Base-by-base conservation (phyloP, 2,888 invertebrate species). In the Watsonalla binaria region DNA sequence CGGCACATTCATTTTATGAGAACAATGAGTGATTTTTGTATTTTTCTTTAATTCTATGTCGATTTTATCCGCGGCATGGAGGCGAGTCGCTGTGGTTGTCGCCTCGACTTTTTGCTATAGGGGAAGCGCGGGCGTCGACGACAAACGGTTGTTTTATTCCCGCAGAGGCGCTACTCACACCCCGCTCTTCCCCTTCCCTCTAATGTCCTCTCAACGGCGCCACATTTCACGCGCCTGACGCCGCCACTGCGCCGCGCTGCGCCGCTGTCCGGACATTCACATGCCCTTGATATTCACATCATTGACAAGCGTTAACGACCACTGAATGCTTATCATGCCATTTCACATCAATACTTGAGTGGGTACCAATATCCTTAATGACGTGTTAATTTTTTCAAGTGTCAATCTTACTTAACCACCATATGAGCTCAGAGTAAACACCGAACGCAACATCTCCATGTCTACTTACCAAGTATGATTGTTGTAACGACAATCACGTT, bases 1-100 rank as follows among this genome's bases (percentile, higher is more conserved):
- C 84, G 80, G 89, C 90, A 90, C 90, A 90, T 90, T 90, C 89
- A 90, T 90, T 90, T 90, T 88, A 89, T 88, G 90, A 89, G 90
- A 90, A 90, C 90, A 90, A 90, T 90, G 90, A 90, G 85, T 88
- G 88, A 90, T 88, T 90, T 90, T 90, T 90, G 90, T 90, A 86
- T 87, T 90, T 90, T 84, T 84, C 82, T 90, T 90, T 90, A 86
- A 84, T 89, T 90, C 88, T 90, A 90, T 90, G 89, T 90, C 90
- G 90, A 90, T 90, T 89, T 89, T 89, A 89, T 90, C 88, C 88
- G 80, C 76, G 76, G 80, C 78, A 80, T 77, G 80, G 86, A 85
- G 80, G 84, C 84, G 82, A 87, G 82, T 75, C 84, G 68, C 71
- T 72, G 82, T 78, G 85, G 83, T 85, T 87, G 88, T 88, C 87